Base-by-base conservation (phyloP, 2,888 invertebrate species). In the Lordiphosa fenestrarum region DNA sequence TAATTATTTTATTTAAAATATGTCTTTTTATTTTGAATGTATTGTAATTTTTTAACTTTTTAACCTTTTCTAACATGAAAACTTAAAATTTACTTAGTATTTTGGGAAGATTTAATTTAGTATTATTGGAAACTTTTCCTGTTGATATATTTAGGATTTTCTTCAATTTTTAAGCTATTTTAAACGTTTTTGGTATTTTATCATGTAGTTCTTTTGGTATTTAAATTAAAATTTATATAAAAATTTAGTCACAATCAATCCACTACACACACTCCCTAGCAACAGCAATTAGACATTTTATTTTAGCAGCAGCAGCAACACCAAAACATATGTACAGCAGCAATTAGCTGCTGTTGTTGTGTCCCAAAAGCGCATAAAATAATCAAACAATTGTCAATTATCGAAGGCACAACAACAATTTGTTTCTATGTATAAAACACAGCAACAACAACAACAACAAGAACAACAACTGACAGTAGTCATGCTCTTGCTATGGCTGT, bases 361-460 rank as follows among this genome's bases (percentile, higher is more conserved):
- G 55, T 49, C 49, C 42, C 60, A 62, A 65, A 69, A 73, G 52
- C 60, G 51, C 44, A 65, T 52, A 67, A 65, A 64, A 66, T 73
- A 73, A 82, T 84, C 75, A 74, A 71, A 78, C 85, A 84, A 82
- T 82, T 78, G 83, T 78, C 85, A 78, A 78, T 78, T 78, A 78
- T 82, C 80, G 63, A 53, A 82, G 71, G 66, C 73, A 64, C 40
- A 75, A 64, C 30, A 64, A 19, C 15, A 47, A 6, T 42, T 55
- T 56, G 35, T 61, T 62, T 49, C 49, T 60, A 52, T 47, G 38
- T 36, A 42, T 35, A 50, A 39, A 38, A 36, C 35, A 37, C 12
- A 6, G 23, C 9, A 44, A 41, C 3, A 23, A 41, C 53, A 66
- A 15, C 15, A 15, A 15, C 15, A 15, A 15, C n/a, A n/a, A n/a